Conservation (phyloP, 2,888 invertebrate genomes). For the Geotrupes spiniger region DNA sequence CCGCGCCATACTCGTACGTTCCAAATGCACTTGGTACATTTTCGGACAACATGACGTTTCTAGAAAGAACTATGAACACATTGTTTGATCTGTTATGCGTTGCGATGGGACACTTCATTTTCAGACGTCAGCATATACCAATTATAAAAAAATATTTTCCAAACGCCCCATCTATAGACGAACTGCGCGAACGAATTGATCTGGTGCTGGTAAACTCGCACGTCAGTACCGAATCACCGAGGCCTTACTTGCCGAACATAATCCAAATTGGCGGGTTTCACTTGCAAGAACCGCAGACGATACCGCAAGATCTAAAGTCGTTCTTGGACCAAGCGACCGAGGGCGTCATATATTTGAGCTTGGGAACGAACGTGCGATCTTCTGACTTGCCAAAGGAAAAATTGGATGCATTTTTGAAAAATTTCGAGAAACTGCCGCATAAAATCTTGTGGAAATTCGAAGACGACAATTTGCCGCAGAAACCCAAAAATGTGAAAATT, state of each 20-base stretch:
- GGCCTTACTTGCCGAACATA: constrained; percentile 37
- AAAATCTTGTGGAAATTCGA: constrained; percentile 67
- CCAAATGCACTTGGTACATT: constrained; percentile 31
- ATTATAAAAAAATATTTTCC: constrained; percentile 29
- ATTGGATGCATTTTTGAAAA: constrained; percentile 51
- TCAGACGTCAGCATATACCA: constrained; percentile 18
- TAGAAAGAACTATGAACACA: constrained; percentile 36
- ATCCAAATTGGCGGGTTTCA: constrained; percentile 39
- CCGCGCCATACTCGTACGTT: constrained; percentile 38
- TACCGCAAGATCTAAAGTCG: constrained; percentile 26
- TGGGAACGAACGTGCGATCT: constrained; percentile 32
- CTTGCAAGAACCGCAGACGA: constrained; percentile 27
- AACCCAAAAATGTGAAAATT: constrained; percentile 57
- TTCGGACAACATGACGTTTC: constrained; percentile 38
- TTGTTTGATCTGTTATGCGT: constrained; percentile 10
- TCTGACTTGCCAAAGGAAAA: constrained; percentile 21
- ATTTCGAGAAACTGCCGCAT: constrained; percentile 57
- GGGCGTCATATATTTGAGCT: constrained; percentile 34
- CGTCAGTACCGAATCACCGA: constrained; percentile 33
- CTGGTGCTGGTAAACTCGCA: constrained; percentile 35
- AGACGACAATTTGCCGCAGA: constrained; percentile 50
- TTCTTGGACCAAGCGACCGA: constrained; percentile 29
- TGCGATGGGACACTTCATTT: constrained; percentile 9
- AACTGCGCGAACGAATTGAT: constrained; percentile 28
- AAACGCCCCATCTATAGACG: constrained; percentile 24